These are phyloP conservation scores for Paramormyrops kingsleyae DNA, from an alignment of 2,113 vertebrate genomes.

Conservation along the genomic window DNA sequence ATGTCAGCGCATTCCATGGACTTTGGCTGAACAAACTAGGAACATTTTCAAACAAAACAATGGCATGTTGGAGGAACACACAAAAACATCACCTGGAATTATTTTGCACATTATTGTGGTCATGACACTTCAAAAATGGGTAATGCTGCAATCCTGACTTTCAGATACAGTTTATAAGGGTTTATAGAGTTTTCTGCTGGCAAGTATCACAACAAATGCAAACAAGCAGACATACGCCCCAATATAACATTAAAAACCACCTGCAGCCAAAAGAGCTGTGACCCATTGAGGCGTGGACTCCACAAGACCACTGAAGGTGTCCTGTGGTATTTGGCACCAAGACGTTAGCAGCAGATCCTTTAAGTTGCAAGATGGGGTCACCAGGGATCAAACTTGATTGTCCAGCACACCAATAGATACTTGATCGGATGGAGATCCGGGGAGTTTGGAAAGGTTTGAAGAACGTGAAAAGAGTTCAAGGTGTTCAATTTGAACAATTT, in stretches of 20 bases:
- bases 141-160: neutral
- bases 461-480: too few relatives aligned
- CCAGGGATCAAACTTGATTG: neutral
- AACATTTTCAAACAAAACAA: neutral
- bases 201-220: neutral
- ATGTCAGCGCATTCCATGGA: neutral
- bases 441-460: neutral
- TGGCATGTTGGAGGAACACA: neutral
- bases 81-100: neutral
- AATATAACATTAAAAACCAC: neutral
- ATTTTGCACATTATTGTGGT: neutral
- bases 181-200: neutral
- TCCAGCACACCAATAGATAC: neutral
- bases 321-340: neutral
- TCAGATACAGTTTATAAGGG: neutral
- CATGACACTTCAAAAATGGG: neutral
- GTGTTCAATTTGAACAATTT: too few relatives aligned
- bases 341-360: neutral
- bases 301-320: neutral
- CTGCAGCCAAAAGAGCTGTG: neutral
- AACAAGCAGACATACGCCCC: neutral
- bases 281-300: neutral
- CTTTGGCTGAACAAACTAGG: neutral
- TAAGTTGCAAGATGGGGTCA: neutral
- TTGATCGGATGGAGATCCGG: neutral